Percentiles rank a stretch among this genome's conserved stretches.
phyloP scores from a whole-genome alignment of 1,140 invertebrate genomes.

The Idris sp. region DNA sequence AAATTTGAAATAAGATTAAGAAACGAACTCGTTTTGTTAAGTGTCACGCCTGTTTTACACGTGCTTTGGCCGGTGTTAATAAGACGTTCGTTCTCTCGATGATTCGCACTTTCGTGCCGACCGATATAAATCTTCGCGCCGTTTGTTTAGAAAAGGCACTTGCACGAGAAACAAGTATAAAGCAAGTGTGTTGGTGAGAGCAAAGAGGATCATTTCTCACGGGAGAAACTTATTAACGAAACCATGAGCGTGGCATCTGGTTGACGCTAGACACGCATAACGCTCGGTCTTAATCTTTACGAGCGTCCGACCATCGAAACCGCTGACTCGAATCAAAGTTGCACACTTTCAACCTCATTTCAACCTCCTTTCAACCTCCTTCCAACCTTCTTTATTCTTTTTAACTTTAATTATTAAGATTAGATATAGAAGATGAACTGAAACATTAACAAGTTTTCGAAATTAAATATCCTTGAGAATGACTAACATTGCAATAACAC shows the following conservation, averaged over 20 bases:
- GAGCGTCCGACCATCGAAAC: conserved; percentile 20
- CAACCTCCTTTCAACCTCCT: conserved; percentile 18
- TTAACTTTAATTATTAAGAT: too few species aligned
- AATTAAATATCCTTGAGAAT: too few species aligned
- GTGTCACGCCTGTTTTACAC: too few species aligned
- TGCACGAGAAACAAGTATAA: background rate
- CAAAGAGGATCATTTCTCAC: conserved; percentile 36
- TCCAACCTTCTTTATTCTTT: too few species aligned
- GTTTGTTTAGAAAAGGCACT: conserved; percentile 14
- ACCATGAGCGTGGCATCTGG: conserved; percentile 47
- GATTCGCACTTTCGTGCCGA: conserved; percentile 16
- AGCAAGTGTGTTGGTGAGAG: background rate
- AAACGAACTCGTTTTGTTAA: background rate
- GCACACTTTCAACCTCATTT: conserved; percentile 36
- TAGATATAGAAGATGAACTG: too few species aligned
- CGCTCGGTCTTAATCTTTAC: conserved; percentile 35
- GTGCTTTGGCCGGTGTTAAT: too few species aligned
- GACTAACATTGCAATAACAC: too few species aligned
- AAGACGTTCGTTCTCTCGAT: conserved; percentile 8
- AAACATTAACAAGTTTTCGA: too few species aligned
- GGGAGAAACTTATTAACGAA: conserved; percentile 56
- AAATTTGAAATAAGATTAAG: background rate
- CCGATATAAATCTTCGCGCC: conserved; percentile 7
- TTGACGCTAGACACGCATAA: conserved; percentile 51
- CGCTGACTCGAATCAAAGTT: conserved; percentile 30